Evolutionary conservation across 2,113 vertebrate species (phyloP), one percentile per base, ranked within the genome.

Genomic region (Percina caprodes): DNA sequence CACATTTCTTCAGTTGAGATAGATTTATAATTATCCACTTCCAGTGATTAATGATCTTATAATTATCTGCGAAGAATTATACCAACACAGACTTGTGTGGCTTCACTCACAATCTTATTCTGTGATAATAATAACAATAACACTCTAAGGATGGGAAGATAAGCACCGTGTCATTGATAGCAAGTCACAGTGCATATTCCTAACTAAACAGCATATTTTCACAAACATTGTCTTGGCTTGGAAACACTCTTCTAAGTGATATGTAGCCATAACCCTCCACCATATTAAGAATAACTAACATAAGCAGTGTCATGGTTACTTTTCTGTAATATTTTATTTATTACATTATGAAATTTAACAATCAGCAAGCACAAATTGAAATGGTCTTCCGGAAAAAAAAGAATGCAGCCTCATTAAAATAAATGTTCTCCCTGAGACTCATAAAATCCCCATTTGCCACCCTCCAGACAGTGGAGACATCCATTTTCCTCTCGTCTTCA

Each of bases 401-500:
- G 58, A 85, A 84, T 74, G 79, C 15, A 12, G 72, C 59, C 69
- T 90, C 86, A 92, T 92, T 89, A 92, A 91, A 85, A 80, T 60
- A 79, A 55, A 69, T 45, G 70, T 82, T 86, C 58, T 87, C 67
- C 60, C 79, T 77, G 71, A 63, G 86, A 82, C 62, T 87, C 82
- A 88, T 84, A 87, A 87, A 89, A 92, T 70, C 51, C 72, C 76
- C 70, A 83, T 91, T 85, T 54, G 54, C 76, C 87, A 79, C 62
- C 87, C 85, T 85, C 86, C 78, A 89, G 82, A 89, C 86, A 80
- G 89, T 59, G 80, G 75, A 93, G 79, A 92, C 90, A 91, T 91
- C 86, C 80, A 90, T 94, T 91, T 92, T 80, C 86, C 84, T 90
- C 84, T 91, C 80, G 77, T 82, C 83, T 80, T 80, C 84, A 85